Evolutionary conservation across 2,888 invertebrate species (phyloP), one percentile per base, ranked within the genome.

Genomic region (Iphiclides podalirius): DNA sequence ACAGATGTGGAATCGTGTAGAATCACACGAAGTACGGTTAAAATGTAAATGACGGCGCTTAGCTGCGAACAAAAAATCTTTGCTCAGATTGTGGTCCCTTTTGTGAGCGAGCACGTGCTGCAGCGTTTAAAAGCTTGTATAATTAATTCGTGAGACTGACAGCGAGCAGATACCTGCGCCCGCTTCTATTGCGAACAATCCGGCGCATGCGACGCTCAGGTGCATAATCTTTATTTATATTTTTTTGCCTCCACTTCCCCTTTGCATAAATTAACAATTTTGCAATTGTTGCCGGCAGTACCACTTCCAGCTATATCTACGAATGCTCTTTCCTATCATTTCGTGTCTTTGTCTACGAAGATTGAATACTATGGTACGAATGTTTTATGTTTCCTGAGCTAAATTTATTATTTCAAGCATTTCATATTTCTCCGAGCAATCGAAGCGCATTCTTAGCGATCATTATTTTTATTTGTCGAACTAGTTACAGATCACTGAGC

Each of bases 181-280:
- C 59, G 64, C 64, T 63, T 60, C 75, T 74, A 68, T 70, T 67
- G 74, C 74, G 62, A 70, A 69, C 69, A 68, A 66, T 61, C 64
- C 67, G 70, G 73, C 75, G 75, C 75, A 73, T 68, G 79, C 75
- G 71, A 56, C 65, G 61, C 64, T 87, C 85, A 87, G 86, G 87
- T 88, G 88, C 73, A 79, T 85, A 81, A 84, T 78, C 84, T 82
- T 83, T 83, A 80, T 85, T 82, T 79, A 72, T 66, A 67, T 70
- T 82, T 82, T 20, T 62, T 68, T 79, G 75, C 79, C 66, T 63
- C 71, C 63, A 70, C 82, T 87, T 86, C 84, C 87, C 88, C 88
- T 85, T 86, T 86, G 86, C 85, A 87, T 88, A 88, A 73, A 84
- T 88, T 86, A 86, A 66, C 67, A 76, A 72, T 80, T 83, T 73